phyloP scores from a whole-genome alignment of 2,888 invertebrate species.

The Phyllotreta cruciferae region DNA sequence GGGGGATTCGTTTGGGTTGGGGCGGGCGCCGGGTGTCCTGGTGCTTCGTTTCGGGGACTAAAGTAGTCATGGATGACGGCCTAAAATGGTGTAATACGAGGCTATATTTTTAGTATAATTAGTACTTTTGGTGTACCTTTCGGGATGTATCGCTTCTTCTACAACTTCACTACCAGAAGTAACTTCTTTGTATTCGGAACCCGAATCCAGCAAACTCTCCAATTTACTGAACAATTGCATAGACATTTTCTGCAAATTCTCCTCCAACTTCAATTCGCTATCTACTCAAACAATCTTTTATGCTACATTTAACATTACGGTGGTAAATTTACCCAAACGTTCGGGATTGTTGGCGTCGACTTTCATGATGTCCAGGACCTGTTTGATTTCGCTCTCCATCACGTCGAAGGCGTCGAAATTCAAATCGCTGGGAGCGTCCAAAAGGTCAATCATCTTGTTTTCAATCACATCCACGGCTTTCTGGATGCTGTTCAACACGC shows the following conservation, averaged over 20 bases:
- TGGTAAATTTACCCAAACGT: not conserved
- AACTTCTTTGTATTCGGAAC: conserved; percentile 15
- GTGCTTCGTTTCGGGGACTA: conserved; percentile 7
- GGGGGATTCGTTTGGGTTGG: not conserved
- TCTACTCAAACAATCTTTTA: not conserved
- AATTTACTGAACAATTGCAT: conserved; percentile 41
- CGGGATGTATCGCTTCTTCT: not conserved
- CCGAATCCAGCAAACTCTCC: conserved; percentile 42
- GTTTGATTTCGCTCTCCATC: conserved; percentile 51
- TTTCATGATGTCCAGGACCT: conserved; percentile 49
- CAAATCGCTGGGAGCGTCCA: conserved; percentile 35
- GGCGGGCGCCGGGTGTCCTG: not conserved
- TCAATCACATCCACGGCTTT: conserved; percentile 52
- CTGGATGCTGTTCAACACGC: conserved; percentile 49
- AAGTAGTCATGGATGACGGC: conserved; percentile 17
- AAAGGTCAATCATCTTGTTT: conserved; percentile 49
- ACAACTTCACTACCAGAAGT: conserved; percentile 34
- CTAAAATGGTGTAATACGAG: conserved; percentile 6
- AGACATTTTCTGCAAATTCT: conserved; percentile 36
- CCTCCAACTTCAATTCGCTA: conserved; percentile 16
- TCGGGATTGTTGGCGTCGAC: not conserved
- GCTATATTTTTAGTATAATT: conserved; percentile 6
- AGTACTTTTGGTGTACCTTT: too few relatives aligned
- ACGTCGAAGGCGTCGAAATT: conserved; percentile 47
- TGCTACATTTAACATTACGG: too few relatives aligned